phyloP scores from a whole-genome alignment of 2,113 vertebrate genomes.

The Triplophysa rosa region DNA sequence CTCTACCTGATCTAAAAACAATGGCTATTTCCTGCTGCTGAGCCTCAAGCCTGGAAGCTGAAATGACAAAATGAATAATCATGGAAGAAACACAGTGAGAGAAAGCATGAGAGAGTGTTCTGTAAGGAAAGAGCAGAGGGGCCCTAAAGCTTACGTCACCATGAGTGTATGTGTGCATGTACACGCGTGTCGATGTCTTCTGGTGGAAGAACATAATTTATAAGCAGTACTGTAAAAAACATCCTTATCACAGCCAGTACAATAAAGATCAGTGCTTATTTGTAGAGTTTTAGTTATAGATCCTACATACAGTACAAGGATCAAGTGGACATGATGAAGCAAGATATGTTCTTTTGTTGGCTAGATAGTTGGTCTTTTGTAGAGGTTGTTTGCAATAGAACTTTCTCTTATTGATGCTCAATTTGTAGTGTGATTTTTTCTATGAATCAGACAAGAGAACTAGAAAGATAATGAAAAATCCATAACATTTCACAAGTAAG shows the following conservation, averaged over 20 bases:
- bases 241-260: slow-evolving; percentile 7
- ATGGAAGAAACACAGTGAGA: slow-evolving; percentile 24
- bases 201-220: slow-evolving; percentile 15
- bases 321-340: background rate
- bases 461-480: too few species aligned
- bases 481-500: too few species aligned
- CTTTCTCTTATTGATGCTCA: background rate
- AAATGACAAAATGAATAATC: slow-evolving; percentile 55
- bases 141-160: slow-evolving; percentile 42
- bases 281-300: background rate
- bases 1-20: slow-evolving; percentile 79
- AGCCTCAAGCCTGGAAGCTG: slow-evolving; percentile 55
- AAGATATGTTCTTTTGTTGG: too few species aligned
- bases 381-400: too few species aligned
- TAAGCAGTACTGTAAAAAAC: slow-evolving; percentile 12
- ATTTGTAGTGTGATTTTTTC: background rate
- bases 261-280: slow-evolving; percentile 5
- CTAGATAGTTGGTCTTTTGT: too few species aligned
- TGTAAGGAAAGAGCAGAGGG: slow-evolving; percentile 27
- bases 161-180: slow-evolving; percentile 56
- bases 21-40: slow-evolving; percentile 82
- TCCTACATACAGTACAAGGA: too few species aligned
- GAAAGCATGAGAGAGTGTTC: slow-evolving; percentile 33
- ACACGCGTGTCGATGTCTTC: slow-evolving; percentile 3
- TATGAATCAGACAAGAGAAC: too few species aligned